phyloP scores from a whole-genome alignment of 35 echinoderm and acorn worm genomes.

The Anneissia japonica region DNA sequence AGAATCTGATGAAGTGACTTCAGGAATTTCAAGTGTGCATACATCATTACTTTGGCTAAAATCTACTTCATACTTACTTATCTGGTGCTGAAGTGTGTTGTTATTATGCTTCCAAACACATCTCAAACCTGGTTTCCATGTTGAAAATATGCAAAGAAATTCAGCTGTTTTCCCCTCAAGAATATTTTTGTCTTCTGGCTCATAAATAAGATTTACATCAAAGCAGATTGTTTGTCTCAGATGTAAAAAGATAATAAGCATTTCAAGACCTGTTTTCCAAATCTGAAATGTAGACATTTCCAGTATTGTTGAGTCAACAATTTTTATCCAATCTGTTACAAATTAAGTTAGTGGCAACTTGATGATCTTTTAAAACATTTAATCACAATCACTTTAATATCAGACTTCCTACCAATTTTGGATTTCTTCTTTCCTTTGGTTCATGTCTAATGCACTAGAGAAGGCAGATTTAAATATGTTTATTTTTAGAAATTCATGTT shows the following conservation, averaged over 20 bases:
- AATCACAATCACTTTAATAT: too few species aligned
- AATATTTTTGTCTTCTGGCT: background rate
- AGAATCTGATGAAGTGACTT: background rate
- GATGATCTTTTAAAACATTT: too few species aligned
- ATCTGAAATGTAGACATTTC: too few species aligned
- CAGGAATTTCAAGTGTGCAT: background rate
- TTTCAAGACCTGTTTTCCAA: too few species aligned
- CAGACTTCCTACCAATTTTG: too few species aligned
- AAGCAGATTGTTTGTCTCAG: background rate
- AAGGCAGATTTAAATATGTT: too few species aligned
- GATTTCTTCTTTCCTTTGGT: too few species aligned
- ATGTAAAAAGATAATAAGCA: background rate
- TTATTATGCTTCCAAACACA: background rate
- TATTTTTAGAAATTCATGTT: too few species aligned
- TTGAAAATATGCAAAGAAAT: background rate
- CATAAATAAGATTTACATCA: background rate
- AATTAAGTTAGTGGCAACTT: too few species aligned
- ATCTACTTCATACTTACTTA: background rate
- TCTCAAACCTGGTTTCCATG: background rate
- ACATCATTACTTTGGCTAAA: background rate
- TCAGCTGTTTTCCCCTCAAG: background rate
- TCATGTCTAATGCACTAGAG: too few species aligned
- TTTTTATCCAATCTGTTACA: too few species aligned
- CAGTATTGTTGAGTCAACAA: too few species aligned
- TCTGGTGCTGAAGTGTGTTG: background rate